Evolutionary conservation across 2,888 invertebrate species (phyloP), one percentile per base, ranked within the genome.

Genomic region (Blastobasis adustella): DNA sequence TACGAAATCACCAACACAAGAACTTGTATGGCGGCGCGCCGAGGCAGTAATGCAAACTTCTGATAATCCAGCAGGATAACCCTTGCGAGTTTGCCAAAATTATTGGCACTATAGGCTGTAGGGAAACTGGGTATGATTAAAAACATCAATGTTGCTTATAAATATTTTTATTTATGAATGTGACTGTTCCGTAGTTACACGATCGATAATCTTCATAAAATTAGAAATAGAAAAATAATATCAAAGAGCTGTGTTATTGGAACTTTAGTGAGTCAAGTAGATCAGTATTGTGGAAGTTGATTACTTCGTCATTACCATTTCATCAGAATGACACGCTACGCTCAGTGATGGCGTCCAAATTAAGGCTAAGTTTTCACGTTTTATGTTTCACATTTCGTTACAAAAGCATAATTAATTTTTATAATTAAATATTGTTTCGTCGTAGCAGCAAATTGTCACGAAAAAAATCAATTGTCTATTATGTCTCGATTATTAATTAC

Each of bases 141-240:
- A 84, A 84, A 82, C 73, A 85, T 73, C 60, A 36, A 63, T 72
- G 39, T 76, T 73, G 77, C 79, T 84, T 85, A 82, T 84, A 83
- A 82, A 82, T 83, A 82, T 78, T 81, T 86, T 86, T 87, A 85
- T 86, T 86, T 78, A 79, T 79, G 80, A 79, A 82, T 83, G 81
- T 79, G 82, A 82, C 80, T 83, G 77, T 78, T 77, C 75, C 72
- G 71, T 76, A 79, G 75, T 82, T 85, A 86, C 83, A 86, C 76
- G 80, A 81, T 79, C 65, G 76, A 80, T 82, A 80, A 80, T 82
- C 76, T 77, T 80, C 82, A 79, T 86, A 86, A 86, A 85, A 88
- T 86, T 83, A 87, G 85, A 83, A 81, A 86, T 88, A 87, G 85
- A 87, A 87, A 88, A 88, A 87, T 88, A 87, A 87, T 88, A 88